These are phyloP conservation scores for Acleris laterana DNA, from an alignment of 2,888 invertebrate genomes.

Conservation along the genomic window DNA sequence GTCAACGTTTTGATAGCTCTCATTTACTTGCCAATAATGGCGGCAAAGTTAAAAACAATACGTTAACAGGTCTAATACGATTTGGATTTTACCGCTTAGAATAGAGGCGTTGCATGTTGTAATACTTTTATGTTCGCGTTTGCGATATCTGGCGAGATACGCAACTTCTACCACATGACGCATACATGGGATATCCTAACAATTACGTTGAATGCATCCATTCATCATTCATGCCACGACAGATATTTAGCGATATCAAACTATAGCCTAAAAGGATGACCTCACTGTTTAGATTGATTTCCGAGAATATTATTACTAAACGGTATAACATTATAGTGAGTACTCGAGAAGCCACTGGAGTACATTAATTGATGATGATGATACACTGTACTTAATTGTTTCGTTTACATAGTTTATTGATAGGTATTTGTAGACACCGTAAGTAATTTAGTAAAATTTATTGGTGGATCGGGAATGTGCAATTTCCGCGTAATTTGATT, in stretches of 20 bases:
- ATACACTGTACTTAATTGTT: no score
- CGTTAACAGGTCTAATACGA: no score
- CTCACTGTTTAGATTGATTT: slow-evolving; percentile 56
- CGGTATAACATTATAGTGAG: not conserved
- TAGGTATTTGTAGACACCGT: no score
- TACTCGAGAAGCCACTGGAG: not conserved
- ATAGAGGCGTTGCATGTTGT: not conserved
- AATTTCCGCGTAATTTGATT: no score
- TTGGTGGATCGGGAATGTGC: no score
- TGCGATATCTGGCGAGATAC: slow-evolving; percentile 2
- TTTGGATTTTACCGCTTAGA: no score
- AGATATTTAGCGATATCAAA: slow-evolving; percentile 51
- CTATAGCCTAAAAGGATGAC: slow-evolving; percentile 50
- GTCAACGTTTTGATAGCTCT: not conserved
- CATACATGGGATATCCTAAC: slow-evolving; percentile 17
- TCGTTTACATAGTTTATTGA: no score
- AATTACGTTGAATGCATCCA: slow-evolving; percentile 21
- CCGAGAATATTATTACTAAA: slow-evolving; percentile 48
- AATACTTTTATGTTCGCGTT: not conserved
- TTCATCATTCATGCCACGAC: slow-evolving; percentile 45
- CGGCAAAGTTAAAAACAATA: no score
- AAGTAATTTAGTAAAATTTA: no score
- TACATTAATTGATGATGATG: no score
- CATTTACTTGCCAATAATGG: not conserved
- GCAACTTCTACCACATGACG: slow-evolving; percentile 18